Evolutionary conservation across 2,888 invertebrate species (phyloP).

Genomic region (Tetrapedia diversipes): DNA sequence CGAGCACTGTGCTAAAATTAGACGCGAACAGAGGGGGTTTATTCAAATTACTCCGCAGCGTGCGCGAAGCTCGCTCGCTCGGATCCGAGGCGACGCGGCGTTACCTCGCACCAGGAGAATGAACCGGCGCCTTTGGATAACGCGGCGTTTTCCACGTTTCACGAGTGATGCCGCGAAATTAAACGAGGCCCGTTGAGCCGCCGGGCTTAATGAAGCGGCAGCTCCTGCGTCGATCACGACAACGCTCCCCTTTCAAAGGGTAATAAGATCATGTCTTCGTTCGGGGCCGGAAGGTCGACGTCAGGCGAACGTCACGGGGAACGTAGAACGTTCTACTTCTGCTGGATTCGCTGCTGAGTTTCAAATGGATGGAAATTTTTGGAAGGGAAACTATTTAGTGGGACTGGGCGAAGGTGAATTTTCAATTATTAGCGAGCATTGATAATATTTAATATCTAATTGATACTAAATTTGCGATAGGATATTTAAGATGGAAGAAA

Average conservation of each 20-base stretch:
- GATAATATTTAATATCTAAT: too few species aligned
- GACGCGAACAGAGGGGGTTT: conserved; percentile 70
- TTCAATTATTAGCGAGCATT: too few species aligned
- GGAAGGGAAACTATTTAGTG: too few species aligned
- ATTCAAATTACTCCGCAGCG: conserved; percentile 73
- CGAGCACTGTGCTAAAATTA: conserved; percentile 67
- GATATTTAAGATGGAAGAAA: too few species aligned
- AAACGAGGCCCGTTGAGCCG: conserved; percentile 35
- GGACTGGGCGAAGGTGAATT: too few species aligned
- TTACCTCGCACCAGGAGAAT: conserved; percentile 43
- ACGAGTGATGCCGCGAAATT: conserved; percentile 37
- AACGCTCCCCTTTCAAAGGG: background rate
- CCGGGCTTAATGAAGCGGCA: conserved; percentile 32
- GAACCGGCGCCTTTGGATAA: conserved; percentile 37
- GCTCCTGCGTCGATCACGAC: conserved; percentile 3
- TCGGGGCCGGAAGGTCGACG: too few species aligned
- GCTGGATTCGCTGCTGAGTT: too few species aligned
- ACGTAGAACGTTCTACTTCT: too few species aligned
- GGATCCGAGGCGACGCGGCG: conserved; percentile 59
- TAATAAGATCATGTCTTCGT: too few species aligned
- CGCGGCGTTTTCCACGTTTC: conserved; percentile 22
- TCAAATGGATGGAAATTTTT: too few species aligned
- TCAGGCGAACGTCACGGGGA: too few species aligned
- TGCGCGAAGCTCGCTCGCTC: conserved; percentile 63
- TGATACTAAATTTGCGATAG: too few species aligned